Percentiles rank a stretch among this genome's conserved stretches.
Conservation (phyloP, 2,888 invertebrate species). For the Spodoptera exigua region DNA sequence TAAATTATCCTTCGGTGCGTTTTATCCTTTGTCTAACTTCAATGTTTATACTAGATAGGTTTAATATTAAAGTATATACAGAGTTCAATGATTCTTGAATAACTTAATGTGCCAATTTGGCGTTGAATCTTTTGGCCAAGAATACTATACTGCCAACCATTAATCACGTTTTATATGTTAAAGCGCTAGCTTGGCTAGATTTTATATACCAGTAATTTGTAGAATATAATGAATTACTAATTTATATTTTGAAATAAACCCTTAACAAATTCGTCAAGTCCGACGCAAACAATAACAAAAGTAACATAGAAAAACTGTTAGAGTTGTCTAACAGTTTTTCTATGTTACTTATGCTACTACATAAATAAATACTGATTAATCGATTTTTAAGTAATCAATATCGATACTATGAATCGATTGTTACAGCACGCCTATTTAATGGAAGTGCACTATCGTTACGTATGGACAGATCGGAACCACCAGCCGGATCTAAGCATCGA, state of each 20-base stretch:
- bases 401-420: conserved; percentile 46
- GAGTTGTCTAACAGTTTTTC: too few relatives aligned
- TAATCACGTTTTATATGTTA: conserved; percentile 35
- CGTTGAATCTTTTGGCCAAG: conserved; percentile 48
- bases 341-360: too few relatives aligned
- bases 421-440: conserved; percentile 46
- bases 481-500: conserved; percentile 73
- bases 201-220: background rate
- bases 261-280: background rate
- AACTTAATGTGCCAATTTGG: conserved; percentile 49
- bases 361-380: conserved; percentile 13
- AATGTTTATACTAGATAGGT: background rate
- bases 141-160: conserved; percentile 10
- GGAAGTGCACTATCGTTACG: conserved; percentile 57
- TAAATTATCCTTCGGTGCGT: too few relatives aligned
- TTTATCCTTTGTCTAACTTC: too few relatives aligned
- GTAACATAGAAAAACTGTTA: conserved; percentile 11
- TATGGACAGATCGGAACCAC: conserved; percentile 66
- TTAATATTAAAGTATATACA: conserved; percentile 9
- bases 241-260: too few relatives aligned
- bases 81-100: conserved; percentile 25
- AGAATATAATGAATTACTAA: conserved; percentile 3
- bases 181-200: conserved; percentile 20
- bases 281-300: conserved; percentile 17
- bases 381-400: conserved; percentile 42